Evolutionary conservation across 2,797 vertebrate species (phyloP), one percentile per base, ranked within the genome.

Genomic region (Semaprochilodus insignis): DNA sequence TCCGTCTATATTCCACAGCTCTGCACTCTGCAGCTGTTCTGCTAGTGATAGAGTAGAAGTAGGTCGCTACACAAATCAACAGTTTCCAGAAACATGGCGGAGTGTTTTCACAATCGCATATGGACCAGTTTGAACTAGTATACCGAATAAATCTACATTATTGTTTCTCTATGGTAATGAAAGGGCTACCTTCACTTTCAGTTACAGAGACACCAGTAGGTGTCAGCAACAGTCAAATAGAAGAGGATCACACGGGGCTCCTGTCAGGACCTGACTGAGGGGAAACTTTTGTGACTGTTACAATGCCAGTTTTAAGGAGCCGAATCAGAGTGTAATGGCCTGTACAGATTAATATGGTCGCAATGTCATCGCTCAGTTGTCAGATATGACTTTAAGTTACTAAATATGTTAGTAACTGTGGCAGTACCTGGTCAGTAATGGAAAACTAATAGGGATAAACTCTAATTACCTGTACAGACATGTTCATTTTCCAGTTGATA

Each of bases 1-100:
- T 71, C 67, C 17, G 55, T 25, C 36, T 55, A 62, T 62, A 25
- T 62, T 62, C 34, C 62, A 67, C 74, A 71, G 40, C 57, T 62
- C 70, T 77, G 44, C 31, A 6, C 66, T 27, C 55, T 77, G 76
- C 66, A 77, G 60, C 52, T 69, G 55, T 25, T 52, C 57, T 34
- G 40, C 73, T 76, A 48, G 40, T 72, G 69, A 80, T 31, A 21
- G 67, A 40, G 77, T 13, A 72, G n/a, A 81, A 70, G 52, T 23
- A 31, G 54, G 57, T 59, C 54, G 48, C 25, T 31, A 63, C n/a
- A 21, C 55, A 63, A 62, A 71, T 76, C 51, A 81, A 52, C 72
- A 75, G 34, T 67, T 75, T 75, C 62, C 34, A 57, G 72, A 23
- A 57, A 31, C 25, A 6, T 31, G 52, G 72, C 80, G 31, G 13